Evolutionary conservation across 1,140 invertebrate species (phyloP).

Genomic region (Hirudo medicinalis): DNA sequence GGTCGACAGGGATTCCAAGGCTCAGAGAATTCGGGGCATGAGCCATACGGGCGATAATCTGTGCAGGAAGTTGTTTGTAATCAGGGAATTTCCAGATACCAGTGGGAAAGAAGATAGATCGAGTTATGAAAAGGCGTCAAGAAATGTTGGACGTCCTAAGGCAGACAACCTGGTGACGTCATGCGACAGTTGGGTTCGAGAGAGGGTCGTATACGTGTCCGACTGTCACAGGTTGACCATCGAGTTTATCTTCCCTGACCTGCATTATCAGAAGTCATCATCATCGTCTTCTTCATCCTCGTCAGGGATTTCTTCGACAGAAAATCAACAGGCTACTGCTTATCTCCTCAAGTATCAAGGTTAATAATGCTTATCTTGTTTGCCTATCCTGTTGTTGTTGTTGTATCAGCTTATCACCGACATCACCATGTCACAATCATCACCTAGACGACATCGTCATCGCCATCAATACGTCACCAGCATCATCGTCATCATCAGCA

Average conservation of each 20-base stretch:
- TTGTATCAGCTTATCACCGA: no score
- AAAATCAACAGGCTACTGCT: no score
- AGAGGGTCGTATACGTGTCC: neutral
- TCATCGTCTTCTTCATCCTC: conserved; percentile 13
- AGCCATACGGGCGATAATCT: neutral
- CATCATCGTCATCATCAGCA: conserved; percentile 14
- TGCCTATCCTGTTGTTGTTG: no score
- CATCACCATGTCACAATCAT: no score
- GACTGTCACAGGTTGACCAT: neutral
- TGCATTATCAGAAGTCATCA: conserved; percentile 2
- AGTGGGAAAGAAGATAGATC: neutral
- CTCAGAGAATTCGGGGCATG: neutral
- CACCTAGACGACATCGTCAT: conserved; percentile 1
- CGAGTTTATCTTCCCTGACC: neutral
- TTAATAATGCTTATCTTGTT: no score
- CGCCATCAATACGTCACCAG: conserved; percentile 4
- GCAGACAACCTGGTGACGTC: neutral
- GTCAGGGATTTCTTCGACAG: neutral
- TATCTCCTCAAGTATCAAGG: no score
- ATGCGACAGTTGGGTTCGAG: neutral
- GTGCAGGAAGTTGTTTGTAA: neutral
- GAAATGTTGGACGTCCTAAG: neutral
- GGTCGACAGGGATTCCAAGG: neutral
- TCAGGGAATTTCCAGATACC: neutral
- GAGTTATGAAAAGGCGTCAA: neutral